Conservation (phyloP, 2,888 invertebrate species). For the Bruchidius siliquastri region DNA sequence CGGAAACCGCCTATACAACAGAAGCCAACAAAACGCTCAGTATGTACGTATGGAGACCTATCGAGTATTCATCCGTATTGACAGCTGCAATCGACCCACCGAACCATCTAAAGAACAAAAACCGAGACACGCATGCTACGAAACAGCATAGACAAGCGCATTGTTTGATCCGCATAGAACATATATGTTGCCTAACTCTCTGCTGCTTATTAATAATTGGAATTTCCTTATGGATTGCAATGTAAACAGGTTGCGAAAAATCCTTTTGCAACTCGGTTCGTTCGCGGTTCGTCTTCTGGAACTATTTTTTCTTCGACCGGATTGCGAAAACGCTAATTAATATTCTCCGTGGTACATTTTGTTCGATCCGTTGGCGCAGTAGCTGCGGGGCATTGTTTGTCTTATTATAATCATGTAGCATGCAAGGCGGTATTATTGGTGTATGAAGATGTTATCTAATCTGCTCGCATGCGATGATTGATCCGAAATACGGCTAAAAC, state of each 20-base stretch:
- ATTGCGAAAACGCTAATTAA: not conserved
- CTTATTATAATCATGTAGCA: not conserved
- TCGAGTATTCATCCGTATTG: not conserved
- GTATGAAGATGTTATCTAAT: not conserved
- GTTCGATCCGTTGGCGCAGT: not conserved
- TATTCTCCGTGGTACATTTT: not conserved
- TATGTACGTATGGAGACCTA: not conserved
- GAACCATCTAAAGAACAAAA: not conserved
- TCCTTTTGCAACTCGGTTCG: not conserved
- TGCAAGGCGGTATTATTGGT: not conserved
- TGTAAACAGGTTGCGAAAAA: constrained; percentile 4
- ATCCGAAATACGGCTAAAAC: too few relatives aligned
- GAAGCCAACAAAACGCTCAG: too few relatives aligned
- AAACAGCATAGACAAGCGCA: not conserved
- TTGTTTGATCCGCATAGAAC: not conserved
- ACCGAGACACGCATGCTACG: not conserved
- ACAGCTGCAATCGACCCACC: not conserved
- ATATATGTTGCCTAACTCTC: not conserved
- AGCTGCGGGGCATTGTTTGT: not conserved
- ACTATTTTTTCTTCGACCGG: not conserved
- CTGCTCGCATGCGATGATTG: not conserved
- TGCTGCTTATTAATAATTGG: not conserved
- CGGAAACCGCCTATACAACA: too few relatives aligned
- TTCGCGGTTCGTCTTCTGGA: not conserved
- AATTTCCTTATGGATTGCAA: constrained; percentile 3